Percentiles rank a stretch among this genome's conserved stretches.
These are phyloP conservation scores for Campylomormyrus tamandua DNA, from an alignment of 2,113 vertebrate species.

Conservation along the genomic window DNA sequence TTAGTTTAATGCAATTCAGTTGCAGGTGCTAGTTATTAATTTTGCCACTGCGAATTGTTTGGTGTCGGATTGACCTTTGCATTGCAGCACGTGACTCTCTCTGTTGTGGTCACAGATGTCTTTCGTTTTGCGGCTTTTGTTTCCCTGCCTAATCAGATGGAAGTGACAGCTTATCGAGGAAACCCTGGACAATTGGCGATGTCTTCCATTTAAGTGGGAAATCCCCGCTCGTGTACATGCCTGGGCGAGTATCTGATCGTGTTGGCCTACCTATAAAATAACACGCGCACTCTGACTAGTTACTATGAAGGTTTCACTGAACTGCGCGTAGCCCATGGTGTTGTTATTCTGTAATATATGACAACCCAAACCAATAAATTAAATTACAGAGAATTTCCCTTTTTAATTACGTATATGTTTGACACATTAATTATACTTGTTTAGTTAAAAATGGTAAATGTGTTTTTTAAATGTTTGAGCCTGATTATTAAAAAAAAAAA, in stretches of 20 bases:
- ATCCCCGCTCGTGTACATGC: constrained; percentile 45
- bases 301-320: background rate
- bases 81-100: constrained; percentile 16
- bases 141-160: constrained; percentile 14
- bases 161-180: constrained; percentile 29
- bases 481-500: background rate
- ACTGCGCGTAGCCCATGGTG: background rate
- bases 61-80: constrained; percentile 20
- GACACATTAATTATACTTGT: background rate
- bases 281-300: no score
- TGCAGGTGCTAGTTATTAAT: background rate
- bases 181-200: constrained; percentile 23
- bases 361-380: background rate
- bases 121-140: constrained; percentile 4
- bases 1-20: background rate
- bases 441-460: background rate
- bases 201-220: constrained; percentile 28
- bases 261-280: background rate
- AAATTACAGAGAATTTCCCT: background rate
- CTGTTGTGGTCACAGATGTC: constrained; percentile 25
- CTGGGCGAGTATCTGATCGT: constrained; percentile 30
- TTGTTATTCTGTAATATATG: background rate
- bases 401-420: background rate
- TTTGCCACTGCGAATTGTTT: background rate
- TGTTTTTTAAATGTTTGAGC: background rate